Conservation (phyloP, 1,140 invertebrate species). For the Andricus grossulariae region DNA sequence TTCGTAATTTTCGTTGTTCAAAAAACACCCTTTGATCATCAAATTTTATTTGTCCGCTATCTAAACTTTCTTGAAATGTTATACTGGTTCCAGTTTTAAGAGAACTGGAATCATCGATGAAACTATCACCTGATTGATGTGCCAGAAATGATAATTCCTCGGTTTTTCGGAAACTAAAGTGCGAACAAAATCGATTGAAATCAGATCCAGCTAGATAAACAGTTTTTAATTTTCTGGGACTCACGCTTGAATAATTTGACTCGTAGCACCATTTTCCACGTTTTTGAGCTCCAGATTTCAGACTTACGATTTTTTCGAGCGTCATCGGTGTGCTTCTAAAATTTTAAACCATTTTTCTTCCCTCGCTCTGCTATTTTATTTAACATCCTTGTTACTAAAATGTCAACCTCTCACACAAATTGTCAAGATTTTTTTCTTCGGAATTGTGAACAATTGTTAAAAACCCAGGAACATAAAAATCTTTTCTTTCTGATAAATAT, state of each 20-base stretch:
- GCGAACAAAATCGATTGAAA: not conserved
- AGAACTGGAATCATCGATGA: conserved; percentile 25
- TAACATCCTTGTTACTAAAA: not conserved
- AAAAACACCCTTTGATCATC: not conserved
- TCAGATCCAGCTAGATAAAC: not conserved
- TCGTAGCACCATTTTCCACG: conserved; percentile 13
- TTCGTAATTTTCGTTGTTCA: conserved; percentile 7
- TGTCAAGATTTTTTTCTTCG: not conserved
- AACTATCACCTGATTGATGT: conserved; percentile 1
- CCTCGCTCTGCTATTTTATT: not conserved
- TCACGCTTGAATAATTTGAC: not conserved
- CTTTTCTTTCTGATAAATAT: not conserved
- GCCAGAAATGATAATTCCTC: not conserved
- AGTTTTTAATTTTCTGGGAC: not conserved
- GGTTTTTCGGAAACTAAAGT: not conserved
- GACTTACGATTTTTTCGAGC: not conserved
- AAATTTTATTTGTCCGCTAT: conserved; percentile 29
- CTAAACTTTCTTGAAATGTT: conserved; percentile 48
- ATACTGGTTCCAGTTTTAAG: conserved; percentile 45
- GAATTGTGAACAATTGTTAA: not conserved
- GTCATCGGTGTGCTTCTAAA: not conserved
- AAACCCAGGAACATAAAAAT: not conserved
- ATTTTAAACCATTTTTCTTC: not conserved
- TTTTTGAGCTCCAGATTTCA: conserved; percentile 24
- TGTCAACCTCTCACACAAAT: not conserved